These are phyloP conservation scores for Drosophila trichaetosa DNA, from an alignment of 2,888 invertebrate genomes.

Conservation along the genomic window DNA sequence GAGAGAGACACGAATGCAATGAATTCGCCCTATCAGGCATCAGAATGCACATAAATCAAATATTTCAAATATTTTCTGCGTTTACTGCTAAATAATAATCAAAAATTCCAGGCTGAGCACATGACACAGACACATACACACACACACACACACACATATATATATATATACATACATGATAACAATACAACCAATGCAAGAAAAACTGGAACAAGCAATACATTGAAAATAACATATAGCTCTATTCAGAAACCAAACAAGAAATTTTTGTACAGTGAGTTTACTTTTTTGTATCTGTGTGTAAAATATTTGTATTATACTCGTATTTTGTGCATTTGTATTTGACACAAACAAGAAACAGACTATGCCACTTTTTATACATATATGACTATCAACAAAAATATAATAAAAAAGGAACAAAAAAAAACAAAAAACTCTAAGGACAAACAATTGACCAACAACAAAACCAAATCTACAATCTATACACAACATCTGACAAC, in stretches of 20 bases:
- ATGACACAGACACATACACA: constrained; percentile 24
- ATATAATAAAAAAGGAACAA: constrained; percentile 15
- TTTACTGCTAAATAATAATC: constrained; percentile 78
- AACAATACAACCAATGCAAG: background rate
- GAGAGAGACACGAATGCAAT: constrained; percentile 48
- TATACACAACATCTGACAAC: constrained; percentile 38
- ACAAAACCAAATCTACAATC: constrained; percentile 47
- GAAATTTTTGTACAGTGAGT: constrained; percentile 71
- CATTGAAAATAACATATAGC: constrained; percentile 27
- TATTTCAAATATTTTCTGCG: constrained; percentile 73
- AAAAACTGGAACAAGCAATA: constrained; percentile 28
- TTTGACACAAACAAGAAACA: constrained; percentile 65
- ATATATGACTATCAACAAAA: constrained; percentile 47
- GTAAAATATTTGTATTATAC: constrained; percentile 71
- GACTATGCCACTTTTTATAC: constrained; percentile 74
- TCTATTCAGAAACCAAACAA: constrained; percentile 46
- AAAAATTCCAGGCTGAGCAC: constrained; percentile 65
- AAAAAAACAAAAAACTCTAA: constrained; percentile 19
- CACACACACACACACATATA: constrained; percentile 15
- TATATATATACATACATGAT: constrained; percentile 4
- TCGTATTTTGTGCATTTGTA: constrained; percentile 73
- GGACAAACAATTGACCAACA: constrained; percentile 33
- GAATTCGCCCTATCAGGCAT: constrained; percentile 65
- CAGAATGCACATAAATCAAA: constrained; percentile 75
- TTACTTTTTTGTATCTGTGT: constrained; percentile 73